Evolutionary conservation across 2,113 vertebrate genomes (phyloP).

Genomic region (Paratilapia polleni): DNA sequence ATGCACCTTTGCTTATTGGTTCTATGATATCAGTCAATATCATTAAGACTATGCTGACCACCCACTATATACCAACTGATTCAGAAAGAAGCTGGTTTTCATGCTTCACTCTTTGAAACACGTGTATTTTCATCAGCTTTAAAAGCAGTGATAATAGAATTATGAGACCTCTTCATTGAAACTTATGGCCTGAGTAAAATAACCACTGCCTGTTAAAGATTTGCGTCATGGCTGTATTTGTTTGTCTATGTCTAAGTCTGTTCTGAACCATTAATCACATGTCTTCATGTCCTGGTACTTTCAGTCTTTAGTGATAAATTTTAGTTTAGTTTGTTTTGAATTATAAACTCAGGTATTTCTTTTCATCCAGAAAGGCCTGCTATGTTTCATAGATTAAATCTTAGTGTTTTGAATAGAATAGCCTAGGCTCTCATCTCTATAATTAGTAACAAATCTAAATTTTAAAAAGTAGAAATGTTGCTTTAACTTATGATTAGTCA

Average conservation of each 20-base stretch:
- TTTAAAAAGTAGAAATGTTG: too few relatives aligned
- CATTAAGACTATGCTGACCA: slow-evolving; percentile 7
- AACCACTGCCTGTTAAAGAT: neutral
- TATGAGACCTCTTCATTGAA: neutral
- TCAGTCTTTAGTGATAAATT: neutral
- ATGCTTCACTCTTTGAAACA: neutral
- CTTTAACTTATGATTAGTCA: slow-evolving; percentile 35
- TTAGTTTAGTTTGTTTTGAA: neutral
- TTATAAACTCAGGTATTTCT: neutral
- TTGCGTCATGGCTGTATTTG: neutral
- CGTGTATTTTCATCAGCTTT: neutral
- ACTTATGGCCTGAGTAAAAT: neutral
- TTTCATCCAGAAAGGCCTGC: neutral
- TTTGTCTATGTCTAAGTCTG: neutral
- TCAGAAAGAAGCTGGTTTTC: neutral
- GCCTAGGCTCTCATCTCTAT: neutral
- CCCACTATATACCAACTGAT: neutral
- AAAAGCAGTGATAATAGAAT: neutral
- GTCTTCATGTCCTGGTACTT: neutral
- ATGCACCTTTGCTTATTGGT: neutral
- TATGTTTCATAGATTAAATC: neutral
- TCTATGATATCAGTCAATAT: neutral
- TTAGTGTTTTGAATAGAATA: neutral
- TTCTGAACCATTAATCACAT: neutral
- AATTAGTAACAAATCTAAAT: neutral